Evolutionary conservation across 2,888 invertebrate genomes (phyloP), one percentile per base, ranked within the genome.

Genomic region (Pinctada fucata): DNA sequence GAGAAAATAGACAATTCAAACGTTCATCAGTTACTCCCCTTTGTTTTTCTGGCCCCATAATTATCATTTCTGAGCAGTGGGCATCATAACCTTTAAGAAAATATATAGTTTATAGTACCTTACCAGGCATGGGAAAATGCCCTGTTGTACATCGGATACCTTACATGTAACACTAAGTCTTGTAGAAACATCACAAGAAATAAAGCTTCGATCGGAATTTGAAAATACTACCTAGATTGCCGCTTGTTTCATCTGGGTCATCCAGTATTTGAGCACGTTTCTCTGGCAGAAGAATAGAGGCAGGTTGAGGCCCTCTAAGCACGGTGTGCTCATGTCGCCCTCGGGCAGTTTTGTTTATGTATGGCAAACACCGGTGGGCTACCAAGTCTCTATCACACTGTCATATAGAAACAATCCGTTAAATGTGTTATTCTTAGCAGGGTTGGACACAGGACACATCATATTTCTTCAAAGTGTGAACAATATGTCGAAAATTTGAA

Each of bases 331-430:
- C 63, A 45, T 74, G 74, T 74, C 66, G 45, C 64, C 52, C n/a
- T 58, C 45, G 16, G 47, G 52, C 51, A 47, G 66, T 74, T 50
- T 74, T 66, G 70, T 86, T 87, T 52, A 75, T 50, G 79, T 85
- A 90, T 3, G 89, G 89, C 8, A 78, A 77, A 79, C 90, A 90
- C 45, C 90, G 75, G n/a, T 87, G 82, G 4, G 82, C 84, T 10
- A 83, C 88, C n/a, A 90, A 79, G 76, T 90, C 87, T 8, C 82
- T 82, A 16, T 85, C 78, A 77, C 90, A 90, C 85, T 88, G 79
- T 2, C 75, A 72, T 10, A 31, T n/a, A 31, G 31, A 31, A 31
- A 31, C 31, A 31, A 31, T 31, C 31, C 31, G 31, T 31, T 31
- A 31, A 31, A 31, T 31, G 31, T 31, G 31, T 31, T 31, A 31